These are phyloP conservation scores for Ischnus inquisitorius DNA, from an alignment of 2,888 invertebrate species.

Conservation along the genomic window DNA sequence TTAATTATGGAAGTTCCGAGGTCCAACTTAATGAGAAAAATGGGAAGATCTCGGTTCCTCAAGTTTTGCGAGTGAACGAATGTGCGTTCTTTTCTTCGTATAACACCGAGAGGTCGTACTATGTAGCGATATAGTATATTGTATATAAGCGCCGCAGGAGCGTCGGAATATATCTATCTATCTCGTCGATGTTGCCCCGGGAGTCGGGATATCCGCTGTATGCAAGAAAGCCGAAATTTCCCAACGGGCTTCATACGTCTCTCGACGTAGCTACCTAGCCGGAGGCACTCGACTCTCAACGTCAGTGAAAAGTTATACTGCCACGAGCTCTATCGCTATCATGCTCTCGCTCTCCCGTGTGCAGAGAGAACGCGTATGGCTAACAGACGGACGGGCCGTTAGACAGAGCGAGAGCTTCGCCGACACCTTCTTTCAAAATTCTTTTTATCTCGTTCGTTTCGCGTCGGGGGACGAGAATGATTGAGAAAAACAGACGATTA, in stretches of 20 bases:
- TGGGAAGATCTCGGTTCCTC: slow-evolving; percentile 22
- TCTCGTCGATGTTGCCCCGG: slow-evolving; percentile 67
- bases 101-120: slow-evolving; percentile 35
- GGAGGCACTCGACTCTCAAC: slow-evolving; percentile 46
- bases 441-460: slow-evolving; percentile 32
- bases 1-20: background rate
- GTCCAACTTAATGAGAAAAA: background rate
- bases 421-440: slow-evolving; percentile 26
- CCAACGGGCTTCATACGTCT: slow-evolving; percentile 78
- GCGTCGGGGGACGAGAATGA: background rate
- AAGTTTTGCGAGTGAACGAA: slow-evolving; percentile 47
- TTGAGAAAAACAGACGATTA: slow-evolving; percentile 25
- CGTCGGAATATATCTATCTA: slow-evolving; percentile 62
- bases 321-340: slow-evolving; percentile 37
- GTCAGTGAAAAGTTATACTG: slow-evolving; percentile 60
- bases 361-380: slow-evolving; percentile 16
- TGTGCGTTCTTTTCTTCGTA: slow-evolving; percentile 28
- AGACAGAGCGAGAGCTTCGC: slow-evolving; percentile 11
- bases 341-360: slow-evolving; percentile 30
- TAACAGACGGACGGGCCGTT: slow-evolving; percentile 22
- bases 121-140: slow-evolving; percentile 35
- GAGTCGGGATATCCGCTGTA: slow-evolving; percentile 69
- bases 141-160: slow-evolving; percentile 33
- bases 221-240: slow-evolving; percentile 79
- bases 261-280: slow-evolving; percentile 49